Percentiles rank a stretch among this genome's conserved stretches.
Conservation (phyloP, 2,888 invertebrate genomes). For the Aporophyla nigra region DNA sequence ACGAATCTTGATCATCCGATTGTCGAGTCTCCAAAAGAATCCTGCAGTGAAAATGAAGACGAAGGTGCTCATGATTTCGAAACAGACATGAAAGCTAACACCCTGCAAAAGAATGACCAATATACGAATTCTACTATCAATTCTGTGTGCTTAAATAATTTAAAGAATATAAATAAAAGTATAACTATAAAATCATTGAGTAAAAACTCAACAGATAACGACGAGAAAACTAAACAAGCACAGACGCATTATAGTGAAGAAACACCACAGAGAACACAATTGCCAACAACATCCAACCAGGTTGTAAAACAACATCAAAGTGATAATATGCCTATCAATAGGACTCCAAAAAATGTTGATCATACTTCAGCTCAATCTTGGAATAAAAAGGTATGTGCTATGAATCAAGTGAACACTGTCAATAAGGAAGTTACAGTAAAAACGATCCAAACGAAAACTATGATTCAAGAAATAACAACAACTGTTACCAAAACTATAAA, state of each 20-base stretch:
- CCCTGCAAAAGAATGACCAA: constrained; percentile 68
- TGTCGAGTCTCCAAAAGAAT: constrained; percentile 79
- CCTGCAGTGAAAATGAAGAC: constrained; percentile 72
- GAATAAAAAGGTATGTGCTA: constrained; percentile 74
- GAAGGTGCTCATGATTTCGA: constrained; percentile 75
- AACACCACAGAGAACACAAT: constrained; percentile 68
- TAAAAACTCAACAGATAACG: constrained; percentile 54
- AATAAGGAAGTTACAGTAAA: constrained; percentile 86
- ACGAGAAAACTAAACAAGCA: constrained; percentile 45
- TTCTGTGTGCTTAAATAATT: constrained; percentile 71
- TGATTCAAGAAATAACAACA: constrained; percentile 88
- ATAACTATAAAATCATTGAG: constrained; percentile 74
- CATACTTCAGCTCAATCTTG: constrained; percentile 66
- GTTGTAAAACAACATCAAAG: constrained; percentile 59
- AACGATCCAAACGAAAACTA: constrained; percentile 85
- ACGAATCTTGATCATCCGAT: constrained; percentile 66
- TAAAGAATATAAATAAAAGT: constrained; percentile 79
- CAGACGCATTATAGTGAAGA: constrained; percentile 60
- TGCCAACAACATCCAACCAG: constrained; percentile 71
- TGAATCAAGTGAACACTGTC: constrained; percentile 80
- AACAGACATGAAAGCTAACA: constrained; percentile 70
- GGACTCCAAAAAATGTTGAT: constrained; percentile 53
- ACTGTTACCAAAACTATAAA: constrained; percentile 88
- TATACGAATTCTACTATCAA: constrained; percentile 61
- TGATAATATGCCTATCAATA: constrained; percentile 60